A percentile compares a stretch with the other conserved stretches of the same genome.
Conservation (phyloP, 1,140 invertebrate species). For the Chironomus tepperi region DNA sequence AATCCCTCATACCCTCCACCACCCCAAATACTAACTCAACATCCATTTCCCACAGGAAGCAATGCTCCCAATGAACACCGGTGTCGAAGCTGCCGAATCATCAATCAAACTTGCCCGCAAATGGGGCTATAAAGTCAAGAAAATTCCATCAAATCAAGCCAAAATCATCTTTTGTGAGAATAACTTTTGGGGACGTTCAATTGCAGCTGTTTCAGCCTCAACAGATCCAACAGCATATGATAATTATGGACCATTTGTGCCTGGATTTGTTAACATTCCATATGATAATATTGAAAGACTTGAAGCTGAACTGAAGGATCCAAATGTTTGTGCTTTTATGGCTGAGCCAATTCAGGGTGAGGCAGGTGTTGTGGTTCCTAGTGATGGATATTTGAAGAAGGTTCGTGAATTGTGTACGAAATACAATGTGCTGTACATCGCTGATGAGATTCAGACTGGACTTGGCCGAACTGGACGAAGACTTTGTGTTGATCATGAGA, state of each 20-base stretch:
- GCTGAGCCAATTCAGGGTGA: conserved; percentile 99
- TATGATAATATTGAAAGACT: conserved; percentile 82
- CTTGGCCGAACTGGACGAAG: conserved; percentile 85
- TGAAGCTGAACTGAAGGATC: conserved; percentile 67
- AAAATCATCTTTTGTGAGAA: conserved; percentile 87
- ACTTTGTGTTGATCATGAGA: conserved; percentile 83
- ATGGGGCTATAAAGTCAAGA: conserved; percentile 92
- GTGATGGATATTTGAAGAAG: conserved; percentile 77
- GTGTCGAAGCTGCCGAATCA: conserved; percentile 95
- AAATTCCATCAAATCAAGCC: conserved; percentile 79
- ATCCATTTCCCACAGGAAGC: conserved; percentile 58
- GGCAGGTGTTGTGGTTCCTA: conserved; percentile 90
- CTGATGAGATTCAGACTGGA: conserved; percentile 86
- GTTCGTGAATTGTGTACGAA: conserved; percentile 86
- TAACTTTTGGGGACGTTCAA: conserved; percentile 96
- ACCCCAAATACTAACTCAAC: too few relatives aligned
- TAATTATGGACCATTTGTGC: conserved; percentile 94
- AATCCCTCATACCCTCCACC: too few relatives aligned
- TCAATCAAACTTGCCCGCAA: conserved; percentile 88
- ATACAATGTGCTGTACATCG: conserved; percentile 94
- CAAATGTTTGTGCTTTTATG: conserved; percentile 92
- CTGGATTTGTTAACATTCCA: conserved; percentile 83
- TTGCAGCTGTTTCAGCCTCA: conserved; percentile 89
- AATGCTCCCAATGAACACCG: conserved; percentile 95
- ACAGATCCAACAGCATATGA: conserved; percentile 81